Base-by-base conservation (phyloP, 2,888 invertebrate genomes). In the Diarsia brunnea region DNA sequence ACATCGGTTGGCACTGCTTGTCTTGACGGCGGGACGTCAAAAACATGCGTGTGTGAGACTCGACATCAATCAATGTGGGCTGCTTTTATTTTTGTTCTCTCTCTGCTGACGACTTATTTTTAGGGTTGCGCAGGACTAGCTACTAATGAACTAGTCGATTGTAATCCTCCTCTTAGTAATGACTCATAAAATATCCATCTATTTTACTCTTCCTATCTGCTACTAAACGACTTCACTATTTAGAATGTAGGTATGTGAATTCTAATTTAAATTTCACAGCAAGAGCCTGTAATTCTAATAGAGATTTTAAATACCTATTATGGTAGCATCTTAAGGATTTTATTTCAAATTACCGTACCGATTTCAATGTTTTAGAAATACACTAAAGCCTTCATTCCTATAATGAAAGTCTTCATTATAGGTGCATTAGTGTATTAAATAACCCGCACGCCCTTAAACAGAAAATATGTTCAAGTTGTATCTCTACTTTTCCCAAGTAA, bases 41-140 rank as follows among this genome's bases (percentile, higher is more conserved):
- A 95, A 94, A 94, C 94, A 91, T 93, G 91, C 93, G 94, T 90
- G 92, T 92, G 92, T 93, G 94, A 91, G 91, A 92, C 93, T 90
- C 89, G 91, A 93, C 95, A 95, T 96, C 95, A 95, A 95, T 96
- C 95, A 95, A 94, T 94, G 91, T 92, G 88, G 92, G 91, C 89
- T 91, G 89, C 86, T 91, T 93, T 93, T 95, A 95, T 96, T 95
- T 95, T 92, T 89, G 90, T 92, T 90, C 90, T 87, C 90, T 88
- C 91, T 87, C 90, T 88, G 90, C 89, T 89, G 91, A 91, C 91
- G 87, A 92, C 81, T 82, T 85, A 88, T 89, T 90, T 90, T 90
- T 90, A 89, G 88, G 84, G 85, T 82, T 85, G 82, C 79, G 60
- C 79, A 84, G 82, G 82, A 83, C 80, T 58, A 58, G 58, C 58